Percentiles rank a stretch among this genome's conserved stretches.
phyloP scores from a whole-genome alignment of 2,888 invertebrate species.

The Vesta saturnalis region DNA sequence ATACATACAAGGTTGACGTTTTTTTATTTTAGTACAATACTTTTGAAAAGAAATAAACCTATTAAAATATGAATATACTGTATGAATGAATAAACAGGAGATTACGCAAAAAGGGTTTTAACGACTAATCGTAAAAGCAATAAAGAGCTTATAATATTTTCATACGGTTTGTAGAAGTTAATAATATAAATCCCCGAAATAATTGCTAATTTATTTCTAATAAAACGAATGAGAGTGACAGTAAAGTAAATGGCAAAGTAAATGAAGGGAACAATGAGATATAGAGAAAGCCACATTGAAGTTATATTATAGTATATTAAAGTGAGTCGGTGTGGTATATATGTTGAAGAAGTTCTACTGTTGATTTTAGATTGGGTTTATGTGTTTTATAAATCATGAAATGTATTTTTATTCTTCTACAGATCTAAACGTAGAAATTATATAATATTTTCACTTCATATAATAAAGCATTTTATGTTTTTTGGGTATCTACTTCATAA shows the following conservation, averaged over 20 bases:
- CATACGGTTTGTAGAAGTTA: neutral
- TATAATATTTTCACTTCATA: no score
- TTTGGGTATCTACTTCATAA: no score
- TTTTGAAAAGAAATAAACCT: no score
- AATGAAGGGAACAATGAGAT: constrained; percentile 10
- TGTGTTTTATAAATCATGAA: neutral
- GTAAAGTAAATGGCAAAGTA: neutral
- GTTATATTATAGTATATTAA: constrained; percentile 8
- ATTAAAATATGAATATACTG: no score
- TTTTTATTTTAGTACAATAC: no score
- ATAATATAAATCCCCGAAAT: neutral
- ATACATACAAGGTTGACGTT: no score
- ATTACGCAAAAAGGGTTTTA: neutral
- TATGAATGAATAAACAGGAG: neutral
- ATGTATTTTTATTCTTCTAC: no score
- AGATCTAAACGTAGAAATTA: no score
- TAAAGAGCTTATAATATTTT: neutral
- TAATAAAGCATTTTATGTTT: no score
- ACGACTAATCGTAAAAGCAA: neutral
- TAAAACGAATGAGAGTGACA: neutral
- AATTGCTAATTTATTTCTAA: constrained; percentile 1
- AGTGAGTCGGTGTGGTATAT: neutral
- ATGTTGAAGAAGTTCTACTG: neutral
- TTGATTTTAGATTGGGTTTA: neutral
- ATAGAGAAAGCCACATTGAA: neutral